phyloP scores from a whole-genome alignment of 1,140 invertebrate genomes.

The Drosophila arawakana region DNA sequence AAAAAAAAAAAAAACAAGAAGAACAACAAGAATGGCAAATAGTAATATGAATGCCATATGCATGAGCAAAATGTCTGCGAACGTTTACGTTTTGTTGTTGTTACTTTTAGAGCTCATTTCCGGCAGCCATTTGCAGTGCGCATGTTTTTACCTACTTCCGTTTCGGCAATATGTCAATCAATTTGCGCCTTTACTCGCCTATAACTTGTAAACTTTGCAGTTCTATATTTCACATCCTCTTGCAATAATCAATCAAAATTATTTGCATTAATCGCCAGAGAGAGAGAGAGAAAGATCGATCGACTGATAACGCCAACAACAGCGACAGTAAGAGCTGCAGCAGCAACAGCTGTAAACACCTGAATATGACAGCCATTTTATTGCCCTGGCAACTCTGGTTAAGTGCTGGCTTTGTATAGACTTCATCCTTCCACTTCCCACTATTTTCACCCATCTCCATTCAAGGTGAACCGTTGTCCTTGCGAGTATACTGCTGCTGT shows the following conservation, averaged over 20 bases:
- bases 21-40: slow-evolving; percentile 15
- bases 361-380: slow-evolving; percentile 61
- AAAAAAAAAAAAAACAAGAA: slow-evolving; percentile 34
- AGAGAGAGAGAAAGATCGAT: slow-evolving; percentile 2
- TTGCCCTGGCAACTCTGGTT: slow-evolving; percentile 23
- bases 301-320: slow-evolving; percentile 31
- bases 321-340: slow-evolving; percentile 17
- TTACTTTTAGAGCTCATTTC: slow-evolving; percentile 50
- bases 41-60: slow-evolving; percentile 25
- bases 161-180: slow-evolving; percentile 51
- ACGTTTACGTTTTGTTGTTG: slow-evolving; percentile 9
- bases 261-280: slow-evolving; percentile 31
- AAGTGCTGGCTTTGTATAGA: slow-evolving; percentile 42
- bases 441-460: background rate
- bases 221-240: slow-evolving; percentile 25
- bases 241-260: slow-evolving; percentile 62
- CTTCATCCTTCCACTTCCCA: slow-evolving; percentile 1
- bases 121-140: slow-evolving; percentile 41
- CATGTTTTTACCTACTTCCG: slow-evolving; percentile 27
- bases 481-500: slow-evolving; percentile 15
- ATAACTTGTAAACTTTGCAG: slow-evolving; percentile 21
- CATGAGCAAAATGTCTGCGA: slow-evolving; percentile 25
- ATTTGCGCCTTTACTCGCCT: slow-evolving; percentile 51
- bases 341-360: slow-evolving; percentile 47
- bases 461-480: slow-evolving; percentile 42